phyloP scores from a whole-genome alignment of 2,888 invertebrate genomes.

The Frankliniella fusca region DNA sequence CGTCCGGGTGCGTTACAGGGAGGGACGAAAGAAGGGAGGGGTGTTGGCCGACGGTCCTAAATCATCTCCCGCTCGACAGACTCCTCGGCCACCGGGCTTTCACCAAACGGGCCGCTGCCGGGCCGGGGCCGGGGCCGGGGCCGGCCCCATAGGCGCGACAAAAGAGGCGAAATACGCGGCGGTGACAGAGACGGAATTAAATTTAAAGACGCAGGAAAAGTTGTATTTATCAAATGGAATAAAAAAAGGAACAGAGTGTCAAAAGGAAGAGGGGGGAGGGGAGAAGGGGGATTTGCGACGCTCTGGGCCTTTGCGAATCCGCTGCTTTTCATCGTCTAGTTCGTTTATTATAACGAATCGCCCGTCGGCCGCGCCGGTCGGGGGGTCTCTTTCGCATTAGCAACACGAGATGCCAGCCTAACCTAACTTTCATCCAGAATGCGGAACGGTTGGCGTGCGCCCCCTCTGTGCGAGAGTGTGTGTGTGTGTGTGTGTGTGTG shows the following conservation, averaged over 20 bases:
- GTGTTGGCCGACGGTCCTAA: too few relatives aligned
- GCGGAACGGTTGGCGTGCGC: background rate
- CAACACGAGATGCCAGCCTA: too few relatives aligned
- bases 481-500: background rate
- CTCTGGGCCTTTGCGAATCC: background rate
- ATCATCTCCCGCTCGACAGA: slow-evolving; percentile 4
- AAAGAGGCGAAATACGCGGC: too few relatives aligned
- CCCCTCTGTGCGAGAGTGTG: background rate
- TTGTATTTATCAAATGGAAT: too few relatives aligned
- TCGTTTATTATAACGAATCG: too few relatives aligned
- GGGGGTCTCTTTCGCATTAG: background rate
- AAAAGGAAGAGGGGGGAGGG: background rate
- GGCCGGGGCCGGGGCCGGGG: too few relatives aligned
- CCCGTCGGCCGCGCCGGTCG: too few relatives aligned
- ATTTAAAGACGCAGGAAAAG: too few relatives aligned
- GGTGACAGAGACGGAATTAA: too few relatives aligned
- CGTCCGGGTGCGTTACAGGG: background rate
- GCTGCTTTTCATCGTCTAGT: background rate
- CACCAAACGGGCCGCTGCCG: background rate
- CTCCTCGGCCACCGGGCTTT: slow-evolving; percentile 11
- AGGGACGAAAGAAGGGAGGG: background rate
- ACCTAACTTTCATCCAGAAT: background rate
- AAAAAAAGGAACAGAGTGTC: background rate
- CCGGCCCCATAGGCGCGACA: too few relatives aligned
- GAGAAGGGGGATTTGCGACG: background rate